phyloP scores from a whole-genome alignment of 2,113 vertebrate genomes.

The Thryonomys swinderianus region DNA sequence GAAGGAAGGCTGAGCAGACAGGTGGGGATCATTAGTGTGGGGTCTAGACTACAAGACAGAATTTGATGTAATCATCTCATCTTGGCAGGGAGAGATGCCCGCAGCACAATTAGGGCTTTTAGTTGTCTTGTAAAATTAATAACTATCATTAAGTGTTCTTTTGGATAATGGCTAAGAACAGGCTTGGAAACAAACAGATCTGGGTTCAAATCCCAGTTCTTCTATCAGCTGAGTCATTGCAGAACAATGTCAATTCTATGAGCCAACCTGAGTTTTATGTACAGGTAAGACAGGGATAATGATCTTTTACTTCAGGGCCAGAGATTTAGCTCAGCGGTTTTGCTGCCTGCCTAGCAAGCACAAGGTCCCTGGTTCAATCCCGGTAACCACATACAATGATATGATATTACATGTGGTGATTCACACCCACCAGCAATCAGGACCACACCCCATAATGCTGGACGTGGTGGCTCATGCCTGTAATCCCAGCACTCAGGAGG shows the following conservation, averaged over 20 bases:
- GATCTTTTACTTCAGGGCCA: no score
- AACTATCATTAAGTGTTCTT: background rate
- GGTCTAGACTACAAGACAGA: background rate
- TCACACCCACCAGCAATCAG: no score
- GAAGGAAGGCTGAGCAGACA: background rate
- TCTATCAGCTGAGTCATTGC: background rate
- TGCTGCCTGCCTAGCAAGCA: no score
- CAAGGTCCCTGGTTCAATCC: no score
- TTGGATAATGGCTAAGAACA: background rate
- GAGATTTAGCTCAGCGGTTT: no score
- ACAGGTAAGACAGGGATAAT: background rate
- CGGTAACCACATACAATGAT: no score
- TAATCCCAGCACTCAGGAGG: no score
- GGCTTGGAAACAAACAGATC: background rate
- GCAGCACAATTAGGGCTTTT: background rate
- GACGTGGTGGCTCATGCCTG: no score
- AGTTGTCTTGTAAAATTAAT: slow-evolving; percentile 22
- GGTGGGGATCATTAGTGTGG: background rate
- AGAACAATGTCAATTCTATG: background rate
- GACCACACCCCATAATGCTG: no score
- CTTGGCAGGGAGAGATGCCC: background rate
- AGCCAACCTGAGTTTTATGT: background rate
- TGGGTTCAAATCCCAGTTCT: background rate
- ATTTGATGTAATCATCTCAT: background rate
- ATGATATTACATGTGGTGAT: no score